phyloP scores from a whole-genome alignment of 2,113 vertebrate species.

The Urocolius indicus region DNA sequence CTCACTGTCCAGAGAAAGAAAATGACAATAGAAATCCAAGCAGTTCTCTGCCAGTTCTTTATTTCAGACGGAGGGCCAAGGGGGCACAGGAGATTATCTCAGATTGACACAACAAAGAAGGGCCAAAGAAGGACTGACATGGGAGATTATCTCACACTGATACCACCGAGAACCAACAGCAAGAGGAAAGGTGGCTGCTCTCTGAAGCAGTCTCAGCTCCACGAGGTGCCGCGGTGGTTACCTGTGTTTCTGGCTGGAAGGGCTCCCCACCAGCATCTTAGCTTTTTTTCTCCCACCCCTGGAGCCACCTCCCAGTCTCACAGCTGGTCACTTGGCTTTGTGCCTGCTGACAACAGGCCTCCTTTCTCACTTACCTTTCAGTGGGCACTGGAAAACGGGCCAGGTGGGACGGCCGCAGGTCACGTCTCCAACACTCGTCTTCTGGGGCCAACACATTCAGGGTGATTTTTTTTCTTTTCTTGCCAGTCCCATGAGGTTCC shows the following conservation, averaged over 20 bases:
- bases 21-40: neutral
- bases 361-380: conserved; percentile 24
- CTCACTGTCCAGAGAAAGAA: neutral
- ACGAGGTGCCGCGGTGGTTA: fast-evolving
- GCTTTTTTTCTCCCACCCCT: neutral
- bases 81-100: neutral
- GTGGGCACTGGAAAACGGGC: neutral
- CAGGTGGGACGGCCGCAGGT: neutral
- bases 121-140: neutral
- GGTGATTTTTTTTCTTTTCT: neutral
- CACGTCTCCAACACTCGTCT: neutral
- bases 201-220: neutral
- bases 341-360: neutral
- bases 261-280: neutral
- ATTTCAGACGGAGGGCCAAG: neutral
- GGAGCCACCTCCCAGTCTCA: neutral
- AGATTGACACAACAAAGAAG: neutral
- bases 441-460: neutral
- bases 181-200: neutral
- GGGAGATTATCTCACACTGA: neutral
- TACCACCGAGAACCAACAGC: neutral
- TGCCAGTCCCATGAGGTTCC: fast-evolving
- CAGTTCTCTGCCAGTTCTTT: neutral
- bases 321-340: neutral
- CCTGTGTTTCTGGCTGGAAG: neutral